Evolutionary conservation across 2,888 invertebrate genomes (phyloP).

Genomic region (Masnerella sp.): DNA sequence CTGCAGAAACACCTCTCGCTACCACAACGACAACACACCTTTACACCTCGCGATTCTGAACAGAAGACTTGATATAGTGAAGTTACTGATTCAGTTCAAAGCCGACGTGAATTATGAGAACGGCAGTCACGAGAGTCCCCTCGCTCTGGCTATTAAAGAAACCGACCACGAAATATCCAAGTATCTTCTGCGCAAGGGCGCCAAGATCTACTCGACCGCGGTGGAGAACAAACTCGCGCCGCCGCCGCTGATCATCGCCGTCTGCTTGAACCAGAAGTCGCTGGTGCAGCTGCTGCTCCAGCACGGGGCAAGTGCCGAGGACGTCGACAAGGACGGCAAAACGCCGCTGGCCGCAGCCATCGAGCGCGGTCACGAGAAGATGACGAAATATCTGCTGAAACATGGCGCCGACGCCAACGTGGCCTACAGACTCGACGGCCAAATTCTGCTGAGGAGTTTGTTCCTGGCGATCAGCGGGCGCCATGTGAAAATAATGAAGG

Average conservation of each 20-base stretch:
- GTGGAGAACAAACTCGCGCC: conserved; percentile 7
- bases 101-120: conserved; percentile 43
- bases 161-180: conserved; percentile 37
- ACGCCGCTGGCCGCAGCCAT: conserved; percentile 44
- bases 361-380: conserved; percentile 31
- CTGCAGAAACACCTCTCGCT: conserved; percentile 28
- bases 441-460: conserved; percentile 15
- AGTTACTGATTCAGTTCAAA: conserved; percentile 27
- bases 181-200: conserved; percentile 31
- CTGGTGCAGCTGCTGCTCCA: conserved; percentile 34
- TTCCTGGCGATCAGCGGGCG: conserved; percentile 35
- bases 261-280: conserved; percentile 24
- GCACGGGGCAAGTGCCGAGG: conserved; percentile 39
- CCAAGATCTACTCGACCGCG: conserved; percentile 18
- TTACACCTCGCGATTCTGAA: conserved; percentile 37
- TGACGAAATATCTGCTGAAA: conserved; percentile 42
- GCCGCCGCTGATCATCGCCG: conserved; percentile 38
- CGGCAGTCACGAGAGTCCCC: conserved; percentile 9
- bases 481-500: conserved; percentile 18
- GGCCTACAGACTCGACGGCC: conserved; percentile 30
- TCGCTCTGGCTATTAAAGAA: conserved; percentile 21
- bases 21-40: conserved; percentile 29
- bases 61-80: conserved; percentile 33
- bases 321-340: conserved; percentile 42
- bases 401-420: conserved; percentile 27